A percentile compares a stretch with the other conserved stretches of the same genome.
Evolutionary conservation across 2,113 vertebrate species (phyloP).

Genomic region (Paedocypris sp.): DNA sequence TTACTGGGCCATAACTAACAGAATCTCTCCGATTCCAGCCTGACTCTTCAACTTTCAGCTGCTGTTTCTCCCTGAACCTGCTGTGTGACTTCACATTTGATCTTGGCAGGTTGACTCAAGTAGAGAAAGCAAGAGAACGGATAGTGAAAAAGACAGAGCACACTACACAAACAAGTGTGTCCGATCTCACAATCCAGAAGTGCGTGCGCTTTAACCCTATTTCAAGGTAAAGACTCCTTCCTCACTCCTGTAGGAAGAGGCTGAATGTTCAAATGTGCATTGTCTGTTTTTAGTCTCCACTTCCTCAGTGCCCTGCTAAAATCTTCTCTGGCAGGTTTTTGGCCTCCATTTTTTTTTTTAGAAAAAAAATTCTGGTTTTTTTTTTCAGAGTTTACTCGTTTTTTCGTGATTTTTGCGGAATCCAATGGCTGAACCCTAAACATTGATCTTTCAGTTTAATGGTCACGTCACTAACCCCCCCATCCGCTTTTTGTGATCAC

Average conservation of each 20-base stretch:
- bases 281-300: slow-evolving; percentile 41
- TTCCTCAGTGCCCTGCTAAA: slow-evolving; percentile 27
- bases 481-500: too few relatives aligned
- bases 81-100: slow-evolving; percentile 63
- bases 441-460: too few relatives aligned
- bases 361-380: slow-evolving; percentile 21
- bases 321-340: slow-evolving; percentile 40
- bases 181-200: slow-evolving; percentile 47
- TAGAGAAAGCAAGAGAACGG: slow-evolving; percentile 59
- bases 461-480: too few relatives aligned
- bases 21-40: background rate
- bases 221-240: slow-evolving; percentile 62
- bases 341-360: slow-evolving; percentile 48
- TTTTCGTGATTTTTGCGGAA: too few relatives aligned
- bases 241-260: slow-evolving; percentile 43
- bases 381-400: too few relatives aligned
- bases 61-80: slow-evolving; percentile 44
- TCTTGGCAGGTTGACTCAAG: slow-evolving; percentile 70
- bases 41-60: slow-evolving; percentile 36
- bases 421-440: too few relatives aligned
- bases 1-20: too few relatives aligned
- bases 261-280: slow-evolving; percentile 53
- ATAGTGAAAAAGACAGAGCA: slow-evolving; percentile 48
- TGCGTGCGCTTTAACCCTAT: slow-evolving; percentile 55
- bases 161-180: slow-evolving; percentile 57